These are phyloP conservation scores for Cyanoramphus novaezelandiae DNA, from an alignment of 2,113 vertebrate genomes.

Conservation along the genomic window DNA sequence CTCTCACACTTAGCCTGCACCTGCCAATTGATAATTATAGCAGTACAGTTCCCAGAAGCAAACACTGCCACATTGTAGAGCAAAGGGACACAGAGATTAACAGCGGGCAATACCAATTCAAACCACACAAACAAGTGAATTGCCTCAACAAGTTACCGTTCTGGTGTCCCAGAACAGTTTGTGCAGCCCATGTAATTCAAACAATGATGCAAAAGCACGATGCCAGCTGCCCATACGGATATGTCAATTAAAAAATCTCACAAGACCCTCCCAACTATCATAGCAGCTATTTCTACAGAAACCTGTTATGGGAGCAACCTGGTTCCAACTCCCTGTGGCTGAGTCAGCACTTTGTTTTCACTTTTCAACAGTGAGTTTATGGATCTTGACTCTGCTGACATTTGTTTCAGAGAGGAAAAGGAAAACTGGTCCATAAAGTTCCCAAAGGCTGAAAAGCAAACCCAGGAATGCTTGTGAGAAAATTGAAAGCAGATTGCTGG, in stretches of 20 bases:
- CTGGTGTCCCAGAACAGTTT: not conserved
- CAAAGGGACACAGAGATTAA: not conserved
- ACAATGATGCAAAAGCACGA: not conserved
- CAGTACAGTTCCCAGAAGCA: not conserved
- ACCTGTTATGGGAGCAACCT: conserved; percentile 6
- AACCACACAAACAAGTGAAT: not conserved
- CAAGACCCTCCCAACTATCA: not conserved
- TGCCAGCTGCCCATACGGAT: not conserved
- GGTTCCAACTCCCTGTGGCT: not conserved
- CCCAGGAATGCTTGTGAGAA: conserved; percentile 19
- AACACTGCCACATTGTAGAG: not conserved
- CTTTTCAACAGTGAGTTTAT: conserved; percentile 43
- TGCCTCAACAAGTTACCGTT: not conserved
- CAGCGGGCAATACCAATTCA: not conserved
- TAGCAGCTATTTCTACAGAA: not conserved
- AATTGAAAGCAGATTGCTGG: not conserved
- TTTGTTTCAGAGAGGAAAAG: conserved; percentile 30
- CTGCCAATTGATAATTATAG: not conserved
- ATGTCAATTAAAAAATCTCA: not conserved
- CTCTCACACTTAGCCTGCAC: not conserved
- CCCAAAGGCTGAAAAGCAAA: conserved; percentile 27
- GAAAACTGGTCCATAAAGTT: conserved; percentile 39
- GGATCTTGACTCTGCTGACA: conserved; percentile 31
- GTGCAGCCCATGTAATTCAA: not conserved
- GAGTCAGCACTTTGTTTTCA: conserved; percentile 42